A percentile compares a stretch with the other conserved stretches of the same genome.
Evolutionary conservation across 2,888 invertebrate genomes (phyloP).

Genomic region (Acanthoscelides obtectus): DNA sequence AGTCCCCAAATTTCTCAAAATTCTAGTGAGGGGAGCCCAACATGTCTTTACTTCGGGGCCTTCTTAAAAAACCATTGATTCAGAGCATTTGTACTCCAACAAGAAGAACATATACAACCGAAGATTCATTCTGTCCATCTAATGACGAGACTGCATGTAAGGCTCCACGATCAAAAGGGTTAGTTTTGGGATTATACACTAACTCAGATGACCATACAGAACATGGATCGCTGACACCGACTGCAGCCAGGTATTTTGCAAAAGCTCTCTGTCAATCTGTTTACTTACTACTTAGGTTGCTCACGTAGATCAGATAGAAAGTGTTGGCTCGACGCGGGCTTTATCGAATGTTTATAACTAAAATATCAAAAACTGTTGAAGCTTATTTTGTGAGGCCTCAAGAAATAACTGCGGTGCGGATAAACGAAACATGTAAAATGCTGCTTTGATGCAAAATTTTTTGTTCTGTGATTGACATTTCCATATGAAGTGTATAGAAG

Average conservation of each 20-base stretch:
- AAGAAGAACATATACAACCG: neutral
- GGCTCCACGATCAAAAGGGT: slow-evolving; percentile 44
- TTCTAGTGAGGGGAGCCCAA: neutral
- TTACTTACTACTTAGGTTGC: too few species aligned
- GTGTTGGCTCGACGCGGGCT: too few species aligned
- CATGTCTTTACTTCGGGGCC: neutral
- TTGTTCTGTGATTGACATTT: too few species aligned
- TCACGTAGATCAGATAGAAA: too few species aligned
- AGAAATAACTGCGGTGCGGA: too few species aligned
- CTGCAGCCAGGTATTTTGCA: slow-evolving; percentile 48
- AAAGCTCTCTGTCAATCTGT: too few species aligned
- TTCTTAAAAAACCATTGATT: neutral
- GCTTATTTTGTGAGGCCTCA: too few species aligned
- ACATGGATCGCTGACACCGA: slow-evolving; percentile 58
- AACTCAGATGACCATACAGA: slow-evolving; percentile 52
- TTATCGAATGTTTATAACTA: too few species aligned
- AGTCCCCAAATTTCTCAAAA: neutral
- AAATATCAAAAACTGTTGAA: too few species aligned
- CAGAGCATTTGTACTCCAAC: neutral
- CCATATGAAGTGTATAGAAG: too few species aligned
- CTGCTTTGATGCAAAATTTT: too few species aligned
- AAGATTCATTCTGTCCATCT: neutral
- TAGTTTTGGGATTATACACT: slow-evolving; percentile 60
- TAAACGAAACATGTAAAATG: too few species aligned
- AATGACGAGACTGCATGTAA: slow-evolving; percentile 32